phyloP scores from a whole-genome alignment of 37 sponge, comb jelly and placozoan species.

The Spongilla lacustris region DNA sequence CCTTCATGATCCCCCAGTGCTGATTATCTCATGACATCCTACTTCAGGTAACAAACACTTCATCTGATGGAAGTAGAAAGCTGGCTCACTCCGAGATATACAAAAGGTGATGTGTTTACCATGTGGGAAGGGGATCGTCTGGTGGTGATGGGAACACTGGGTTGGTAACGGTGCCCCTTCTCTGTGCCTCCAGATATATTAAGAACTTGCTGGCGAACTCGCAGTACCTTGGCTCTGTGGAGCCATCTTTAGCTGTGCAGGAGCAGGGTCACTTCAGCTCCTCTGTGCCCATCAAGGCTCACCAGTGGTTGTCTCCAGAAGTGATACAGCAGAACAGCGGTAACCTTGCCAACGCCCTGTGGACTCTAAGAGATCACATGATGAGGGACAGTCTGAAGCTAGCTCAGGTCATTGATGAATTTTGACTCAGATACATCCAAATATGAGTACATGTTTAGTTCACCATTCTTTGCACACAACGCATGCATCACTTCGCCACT shows the following conservation, averaged over 20 bases:
- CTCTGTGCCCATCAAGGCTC: not conserved
- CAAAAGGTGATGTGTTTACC: not conserved
- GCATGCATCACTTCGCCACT: too few relatives aligned
- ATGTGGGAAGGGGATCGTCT: too few relatives aligned
- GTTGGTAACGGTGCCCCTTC: too few relatives aligned
- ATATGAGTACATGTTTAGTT: too few relatives aligned
- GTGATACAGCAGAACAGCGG: slow-evolving; percentile 15
- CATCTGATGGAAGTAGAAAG: not conserved
- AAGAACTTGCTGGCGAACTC: slow-evolving; percentile 30
- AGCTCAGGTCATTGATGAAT: not conserved
- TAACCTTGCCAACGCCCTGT: slow-evolving; percentile 52
- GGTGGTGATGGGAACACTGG: too few relatives aligned
- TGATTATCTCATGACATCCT: too few relatives aligned
- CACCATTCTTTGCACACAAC: too few relatives aligned
- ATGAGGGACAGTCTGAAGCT: slow-evolving; percentile 36
- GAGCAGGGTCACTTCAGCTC: not conserved
- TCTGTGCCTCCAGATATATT: slow-evolving; percentile 30
- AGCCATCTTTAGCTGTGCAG: slow-evolving; percentile 11
- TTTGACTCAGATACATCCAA: not conserved
- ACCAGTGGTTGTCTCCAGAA: slow-evolving; percentile 32
- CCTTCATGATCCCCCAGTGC: not conserved
- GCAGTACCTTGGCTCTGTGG: not conserved
- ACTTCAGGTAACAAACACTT: too few relatives aligned
- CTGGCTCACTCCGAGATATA: not conserved
- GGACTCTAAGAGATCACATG: slow-evolving; percentile 54